Conservation (phyloP, 2,888 invertebrate species). For the Tiliacea citrago region DNA sequence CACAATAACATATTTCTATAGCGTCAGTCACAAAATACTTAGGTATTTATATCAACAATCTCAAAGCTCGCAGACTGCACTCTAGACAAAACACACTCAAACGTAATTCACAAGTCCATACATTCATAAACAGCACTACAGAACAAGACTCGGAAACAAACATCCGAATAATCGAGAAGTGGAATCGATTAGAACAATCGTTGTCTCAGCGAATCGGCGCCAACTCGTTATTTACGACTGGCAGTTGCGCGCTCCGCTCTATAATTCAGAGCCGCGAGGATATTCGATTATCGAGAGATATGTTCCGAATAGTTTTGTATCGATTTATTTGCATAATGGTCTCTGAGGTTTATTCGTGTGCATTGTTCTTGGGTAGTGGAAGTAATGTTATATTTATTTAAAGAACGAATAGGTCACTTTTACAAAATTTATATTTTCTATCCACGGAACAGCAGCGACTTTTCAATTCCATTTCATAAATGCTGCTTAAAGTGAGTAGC, state of each 20-base stretch:
- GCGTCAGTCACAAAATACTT: background rate
- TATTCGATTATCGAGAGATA: conserved; percentile 64
- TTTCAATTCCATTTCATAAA: background rate
- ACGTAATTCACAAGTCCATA: conserved; percentile 25
- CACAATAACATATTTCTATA: background rate
- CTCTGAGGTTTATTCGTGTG: conserved; percentile 37
- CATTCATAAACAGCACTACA: conserved; percentile 48
- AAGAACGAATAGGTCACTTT: background rate
- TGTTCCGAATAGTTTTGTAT: conserved; percentile 59
- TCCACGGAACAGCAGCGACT: background rate
- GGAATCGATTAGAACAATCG: conserved; percentile 71
- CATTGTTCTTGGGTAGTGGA: conserved; percentile 24
- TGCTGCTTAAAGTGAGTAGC: background rate
- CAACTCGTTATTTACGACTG: conserved; percentile 74
- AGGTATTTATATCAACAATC: background rate
- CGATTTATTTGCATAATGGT: conserved; percentile 60
- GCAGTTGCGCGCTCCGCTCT: conserved; percentile 68
- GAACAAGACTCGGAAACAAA: conserved; percentile 53
- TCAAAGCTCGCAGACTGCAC: background rate
- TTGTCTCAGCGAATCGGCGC: conserved; percentile 61
- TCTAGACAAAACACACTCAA: conserved; percentile 17
- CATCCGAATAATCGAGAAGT: conserved; percentile 65
- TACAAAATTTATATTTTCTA: background rate
- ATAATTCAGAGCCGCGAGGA: conserved; percentile 72
- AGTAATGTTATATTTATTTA: background rate